Percentiles rank a stretch among this genome's conserved stretches.
Conservation (phyloP, 2,888 invertebrate genomes). For the Phalera bucephala region DNA sequence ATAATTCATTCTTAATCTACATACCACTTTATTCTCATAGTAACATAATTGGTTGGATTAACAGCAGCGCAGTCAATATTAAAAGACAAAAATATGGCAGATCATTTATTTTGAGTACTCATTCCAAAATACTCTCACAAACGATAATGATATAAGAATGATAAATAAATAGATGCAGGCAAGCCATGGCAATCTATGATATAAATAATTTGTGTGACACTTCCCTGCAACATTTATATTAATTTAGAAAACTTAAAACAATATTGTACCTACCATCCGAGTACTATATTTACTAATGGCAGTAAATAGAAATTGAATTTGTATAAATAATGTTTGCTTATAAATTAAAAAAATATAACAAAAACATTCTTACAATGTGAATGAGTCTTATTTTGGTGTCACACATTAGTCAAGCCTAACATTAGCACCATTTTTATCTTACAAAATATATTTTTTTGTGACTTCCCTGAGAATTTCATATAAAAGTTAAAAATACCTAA, state of each 20-base stretch:
- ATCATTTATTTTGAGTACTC: slow-evolving; percentile 81
- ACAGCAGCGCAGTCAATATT: slow-evolving; percentile 75
- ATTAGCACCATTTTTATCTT: slow-evolving; percentile 81
- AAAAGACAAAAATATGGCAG: slow-evolving; percentile 81
- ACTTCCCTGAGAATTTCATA: slow-evolving; percentile 80
- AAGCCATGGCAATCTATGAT: slow-evolving; percentile 79
- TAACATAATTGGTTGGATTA: slow-evolving; percentile 67
- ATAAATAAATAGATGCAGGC: slow-evolving; percentile 81
- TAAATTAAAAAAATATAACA: slow-evolving; percentile 79
- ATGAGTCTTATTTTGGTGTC: slow-evolving; percentile 81
- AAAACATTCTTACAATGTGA: slow-evolving; percentile 75
- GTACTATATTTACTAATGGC: slow-evolving; percentile 75
- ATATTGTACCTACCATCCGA: slow-evolving; percentile 59
- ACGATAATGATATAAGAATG: slow-evolving; percentile 71
- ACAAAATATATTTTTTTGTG: slow-evolving; percentile 79
- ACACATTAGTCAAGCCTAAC: slow-evolving; percentile 80
- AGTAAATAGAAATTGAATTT: slow-evolving; percentile 74
- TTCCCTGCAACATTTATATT: slow-evolving; percentile 72
- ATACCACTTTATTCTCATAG: slow-evolving; percentile 65
- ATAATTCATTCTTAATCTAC: slow-evolving; percentile 79
- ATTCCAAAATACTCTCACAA: slow-evolving; percentile 74
- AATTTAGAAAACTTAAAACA: slow-evolving; percentile 57
- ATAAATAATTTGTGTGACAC: slow-evolving; percentile 76
- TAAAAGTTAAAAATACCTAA: slow-evolving; percentile 82
- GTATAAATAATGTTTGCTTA: slow-evolving; percentile 79